Evolutionary conservation across 2,888 invertebrate species (phyloP), one percentile per base, ranked within the genome.

Genomic region (Agrochola lychnidis): DNA sequence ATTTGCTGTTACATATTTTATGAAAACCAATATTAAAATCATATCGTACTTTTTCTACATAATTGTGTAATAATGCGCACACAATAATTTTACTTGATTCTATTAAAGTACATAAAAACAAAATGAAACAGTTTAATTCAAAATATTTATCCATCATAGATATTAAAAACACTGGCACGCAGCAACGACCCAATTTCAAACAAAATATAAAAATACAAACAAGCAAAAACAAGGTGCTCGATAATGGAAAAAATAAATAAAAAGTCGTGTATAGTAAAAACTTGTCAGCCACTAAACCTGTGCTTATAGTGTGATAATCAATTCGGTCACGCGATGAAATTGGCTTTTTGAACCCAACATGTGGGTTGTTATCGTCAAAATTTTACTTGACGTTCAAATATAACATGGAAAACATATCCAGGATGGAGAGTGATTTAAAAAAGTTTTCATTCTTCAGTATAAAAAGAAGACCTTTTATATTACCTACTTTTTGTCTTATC

Each of bases 221-320:
- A 75, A 79, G 70, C 42, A 59, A 40, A 45, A 59, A 73, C 74
- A 53, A 78, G 69, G 68, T 78, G 30, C 48, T 82, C 67, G 63
- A 77, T 79, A 68, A 25, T 64, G 56, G 12, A 81, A 71, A 73
- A 81, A 87, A 85, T 36, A 40, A 87, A 83, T 84, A 86, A 90
- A 92, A 90, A 87, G 83, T 83, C 81, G 84, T 88, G 82, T 78
- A 79, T 70, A 83, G 77, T 87, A 85, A 88, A 90, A 91, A 86
- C 78, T 87, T 80, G 81, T 79, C 76, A 79, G 84, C 87, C 83
- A 85, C 88, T 89, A 88, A 51, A 88, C 88, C 86, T 80, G 82
- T 91, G 90, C 92, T 93, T 93, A 93, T 90, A 70, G 91, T 88
- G 93, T 92, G 92, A 92, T 94, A 94, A 94, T 93, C 91, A 93